A percentile compares a stretch with the other conserved stretches of the same genome.
Conservation (phyloP, 2,888 invertebrate species). For the Stenichneumon culpator region DNA sequence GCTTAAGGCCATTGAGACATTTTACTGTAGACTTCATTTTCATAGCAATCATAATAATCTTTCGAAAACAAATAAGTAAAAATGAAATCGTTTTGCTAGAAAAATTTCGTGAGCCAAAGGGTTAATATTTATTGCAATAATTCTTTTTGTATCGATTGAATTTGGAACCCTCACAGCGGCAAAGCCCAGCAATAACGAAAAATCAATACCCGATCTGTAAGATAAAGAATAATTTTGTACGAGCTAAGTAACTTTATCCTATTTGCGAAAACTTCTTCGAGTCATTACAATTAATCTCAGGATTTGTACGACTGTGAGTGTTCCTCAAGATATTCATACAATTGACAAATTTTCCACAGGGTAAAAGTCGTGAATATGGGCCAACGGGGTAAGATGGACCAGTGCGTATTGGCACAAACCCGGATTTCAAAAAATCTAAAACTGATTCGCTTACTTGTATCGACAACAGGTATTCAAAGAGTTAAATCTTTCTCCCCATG, state of each 20-base stretch:
- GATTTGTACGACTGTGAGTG: neutral
- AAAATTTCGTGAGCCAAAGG: neutral
- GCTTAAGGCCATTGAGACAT: neutral
- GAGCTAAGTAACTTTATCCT: neutral
- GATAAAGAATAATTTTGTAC: neutral
- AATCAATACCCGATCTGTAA: neutral
- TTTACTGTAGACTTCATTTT: too few relatives aligned
- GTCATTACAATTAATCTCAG: neutral
- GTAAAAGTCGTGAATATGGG: neutral
- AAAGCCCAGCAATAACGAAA: neutral
- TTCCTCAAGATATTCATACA: neutral
- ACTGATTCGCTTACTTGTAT: too few relatives aligned
- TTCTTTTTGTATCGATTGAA: neutral
- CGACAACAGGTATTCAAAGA: too few relatives aligned
- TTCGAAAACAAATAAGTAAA: too few relatives aligned
- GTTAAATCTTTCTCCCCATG: too few relatives aligned
- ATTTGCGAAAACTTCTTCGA: neutral
- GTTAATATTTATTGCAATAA: neutral
- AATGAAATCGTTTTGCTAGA: too few relatives aligned
- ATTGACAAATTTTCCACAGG: neutral
- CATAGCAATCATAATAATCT: too few relatives aligned
- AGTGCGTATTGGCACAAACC: neutral
- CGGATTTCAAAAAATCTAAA: neutral
- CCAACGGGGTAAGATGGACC: neutral
- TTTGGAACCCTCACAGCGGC: neutral